Evolutionary conservation across 2,888 invertebrate species (phyloP).

Genomic region (Ormia ochracea): DNA sequence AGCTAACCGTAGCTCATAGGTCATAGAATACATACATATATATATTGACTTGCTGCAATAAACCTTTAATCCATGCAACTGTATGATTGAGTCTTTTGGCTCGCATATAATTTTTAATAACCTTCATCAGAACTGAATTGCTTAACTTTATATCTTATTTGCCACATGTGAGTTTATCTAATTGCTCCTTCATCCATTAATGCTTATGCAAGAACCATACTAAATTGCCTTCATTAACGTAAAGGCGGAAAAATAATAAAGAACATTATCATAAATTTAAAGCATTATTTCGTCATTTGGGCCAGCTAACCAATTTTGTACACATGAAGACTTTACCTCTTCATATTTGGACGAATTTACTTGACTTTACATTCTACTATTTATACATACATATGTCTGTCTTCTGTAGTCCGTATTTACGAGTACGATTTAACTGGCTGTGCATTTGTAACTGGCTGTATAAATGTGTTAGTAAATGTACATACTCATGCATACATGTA

Average conservation of each 20-base stretch:
- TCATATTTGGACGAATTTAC: background rate
- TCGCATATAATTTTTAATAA: too few relatives aligned
- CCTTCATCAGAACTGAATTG: too few relatives aligned
- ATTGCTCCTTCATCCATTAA: too few relatives aligned
- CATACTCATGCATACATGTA: background rate
- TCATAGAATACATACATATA: too few relatives aligned
- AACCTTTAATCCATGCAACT: too few relatives aligned
- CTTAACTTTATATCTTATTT: too few relatives aligned
- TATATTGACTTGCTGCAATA: too few relatives aligned
- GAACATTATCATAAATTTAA: background rate
- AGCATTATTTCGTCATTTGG: constrained; percentile 23
- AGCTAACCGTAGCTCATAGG: too few relatives aligned
- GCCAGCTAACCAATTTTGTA: background rate
- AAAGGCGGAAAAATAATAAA: background rate
- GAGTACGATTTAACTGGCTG: constrained; percentile 1
- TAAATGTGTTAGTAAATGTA: background rate
- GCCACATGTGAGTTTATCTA: too few relatives aligned
- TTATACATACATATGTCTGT: background rate
- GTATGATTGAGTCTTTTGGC: too few relatives aligned
- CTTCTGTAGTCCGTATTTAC: constrained; percentile 12
- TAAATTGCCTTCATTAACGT: background rate
- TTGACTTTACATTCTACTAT: background rate
- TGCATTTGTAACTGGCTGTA: background rate
- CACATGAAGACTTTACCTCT: background rate
- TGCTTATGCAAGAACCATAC: too few relatives aligned